phyloP scores from a whole-genome alignment of 2,797 vertebrate species.

The Cyprinella venusta region DNA sequence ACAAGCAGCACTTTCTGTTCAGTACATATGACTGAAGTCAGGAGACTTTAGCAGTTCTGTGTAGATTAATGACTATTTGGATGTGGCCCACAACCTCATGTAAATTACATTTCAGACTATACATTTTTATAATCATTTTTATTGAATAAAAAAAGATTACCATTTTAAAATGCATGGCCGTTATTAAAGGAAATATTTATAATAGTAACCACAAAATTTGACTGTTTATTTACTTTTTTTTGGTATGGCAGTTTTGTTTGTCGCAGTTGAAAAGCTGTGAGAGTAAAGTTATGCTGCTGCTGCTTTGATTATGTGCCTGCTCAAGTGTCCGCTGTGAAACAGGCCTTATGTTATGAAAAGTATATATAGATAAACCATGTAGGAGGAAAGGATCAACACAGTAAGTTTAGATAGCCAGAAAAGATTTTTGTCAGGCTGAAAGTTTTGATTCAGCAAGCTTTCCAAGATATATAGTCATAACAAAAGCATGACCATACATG shows the following conservation, averaged over 20 bases:
- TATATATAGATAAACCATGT: background rate
- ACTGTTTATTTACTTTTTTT: background rate
- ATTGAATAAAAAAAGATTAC: background rate
- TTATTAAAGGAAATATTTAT: background rate
- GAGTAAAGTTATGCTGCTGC: background rate
- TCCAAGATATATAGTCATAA: constrained; percentile 21
- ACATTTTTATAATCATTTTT: background rate
- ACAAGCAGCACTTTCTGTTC: background rate
- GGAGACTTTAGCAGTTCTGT: background rate
- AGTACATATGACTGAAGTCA: constrained; percentile 1
- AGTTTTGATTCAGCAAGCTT: constrained; percentile 11
- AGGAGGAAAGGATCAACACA: background rate
- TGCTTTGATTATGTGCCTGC: background rate
- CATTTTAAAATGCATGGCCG: background rate
- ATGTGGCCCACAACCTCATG: background rate
- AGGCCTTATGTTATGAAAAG: background rate
- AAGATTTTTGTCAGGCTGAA: constrained; percentile 1
- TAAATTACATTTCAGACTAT: background rate
- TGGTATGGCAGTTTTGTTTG: background rate
- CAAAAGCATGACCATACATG: constrained; percentile 23
- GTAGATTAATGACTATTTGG: background rate
- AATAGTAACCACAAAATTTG: background rate
- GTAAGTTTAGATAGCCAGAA: constrained; percentile 11
- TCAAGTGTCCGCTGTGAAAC: background rate
- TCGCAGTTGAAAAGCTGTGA: background rate